phyloP scores from a whole-genome alignment of 2,113 vertebrate genomes.

The Oostethus manadensis region DNA sequence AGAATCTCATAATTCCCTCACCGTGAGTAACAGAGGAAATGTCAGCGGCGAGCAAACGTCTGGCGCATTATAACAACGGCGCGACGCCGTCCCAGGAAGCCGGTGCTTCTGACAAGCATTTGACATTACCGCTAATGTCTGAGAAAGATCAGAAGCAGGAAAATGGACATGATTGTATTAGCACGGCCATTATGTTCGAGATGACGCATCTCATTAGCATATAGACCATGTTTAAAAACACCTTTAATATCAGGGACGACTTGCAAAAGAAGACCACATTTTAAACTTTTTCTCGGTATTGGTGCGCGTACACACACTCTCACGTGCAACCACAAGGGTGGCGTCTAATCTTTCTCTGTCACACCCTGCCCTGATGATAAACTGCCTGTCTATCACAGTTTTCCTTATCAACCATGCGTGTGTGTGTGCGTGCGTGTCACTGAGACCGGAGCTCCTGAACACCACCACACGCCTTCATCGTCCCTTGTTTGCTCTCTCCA shows the following conservation, averaged over 20 bases:
- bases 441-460: slow-evolving; percentile 32
- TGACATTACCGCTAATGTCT: slow-evolving; percentile 47
- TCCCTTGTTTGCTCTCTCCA: slow-evolving; percentile 17
- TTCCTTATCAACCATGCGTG: slow-evolving; percentile 49
- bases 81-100: slow-evolving; percentile 13
- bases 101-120: slow-evolving; percentile 36
- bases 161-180: slow-evolving; percentile 58
- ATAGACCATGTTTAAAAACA: slow-evolving; percentile 3
- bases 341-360: slow-evolving; percentile 64
- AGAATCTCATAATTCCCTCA: slow-evolving; percentile 10
- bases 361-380: slow-evolving; percentile 63
- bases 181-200: slow-evolving; percentile 45
- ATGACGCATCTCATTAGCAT: slow-evolving; percentile 61
- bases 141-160: slow-evolving; percentile 49
- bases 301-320: slow-evolving; percentile 9
- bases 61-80: not conserved
- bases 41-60: not conserved
- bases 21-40: slow-evolving; percentile 8
- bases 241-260: no score
- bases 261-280: no score
- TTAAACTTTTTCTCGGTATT: slow-evolving; percentile 33
- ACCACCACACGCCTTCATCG: slow-evolving; percentile 35
- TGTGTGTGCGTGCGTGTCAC: slow-evolving; percentile 6
- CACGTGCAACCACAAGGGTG: slow-evolving; percentile 10
- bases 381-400: slow-evolving; percentile 67